Conservation (phyloP, 2,888 invertebrate genomes). For the Pachliopta kotzebuea region DNA sequence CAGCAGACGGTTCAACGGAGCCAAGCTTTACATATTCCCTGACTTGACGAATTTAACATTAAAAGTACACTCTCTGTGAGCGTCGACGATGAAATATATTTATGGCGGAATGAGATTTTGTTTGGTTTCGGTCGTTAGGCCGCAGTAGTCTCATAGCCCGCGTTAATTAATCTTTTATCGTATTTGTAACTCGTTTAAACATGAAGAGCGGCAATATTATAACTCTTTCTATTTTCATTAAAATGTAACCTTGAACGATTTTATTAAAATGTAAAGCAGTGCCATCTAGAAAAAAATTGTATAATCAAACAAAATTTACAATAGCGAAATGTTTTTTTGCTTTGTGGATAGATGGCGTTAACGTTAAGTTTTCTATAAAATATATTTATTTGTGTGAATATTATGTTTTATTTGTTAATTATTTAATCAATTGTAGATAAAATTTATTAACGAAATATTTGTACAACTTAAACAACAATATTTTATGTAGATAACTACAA, state of each 20-base stretch:
- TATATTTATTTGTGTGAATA: not conserved
- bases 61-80: slow-evolving; percentile 8
- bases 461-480: not conserved
- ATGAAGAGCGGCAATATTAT: too few species aligned
- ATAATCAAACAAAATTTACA: not conserved
- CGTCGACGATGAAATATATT: not conserved
- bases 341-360: slow-evolving; percentile 21
- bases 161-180: too few species aligned
- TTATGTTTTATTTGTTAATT: not conserved
- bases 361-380: not conserved
- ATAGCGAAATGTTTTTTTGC: not conserved
- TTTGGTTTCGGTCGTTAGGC: not conserved
- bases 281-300: slow-evolving; percentile 7
- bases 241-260: not conserved
- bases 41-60: slow-evolving; percentile 43
- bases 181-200: too few species aligned
- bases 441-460: not conserved
- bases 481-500: not conserved
- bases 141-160: too few species aligned
- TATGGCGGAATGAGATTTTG: not conserved
- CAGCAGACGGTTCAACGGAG: slow-evolving; percentile 47
- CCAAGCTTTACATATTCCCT: slow-evolving; percentile 53
- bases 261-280: not conserved
- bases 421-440: not conserved
- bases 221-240: too few species aligned